Evolutionary conservation across 2,113 vertebrate genomes (phyloP).

Genomic region (Paedocypris sp.): DNA sequence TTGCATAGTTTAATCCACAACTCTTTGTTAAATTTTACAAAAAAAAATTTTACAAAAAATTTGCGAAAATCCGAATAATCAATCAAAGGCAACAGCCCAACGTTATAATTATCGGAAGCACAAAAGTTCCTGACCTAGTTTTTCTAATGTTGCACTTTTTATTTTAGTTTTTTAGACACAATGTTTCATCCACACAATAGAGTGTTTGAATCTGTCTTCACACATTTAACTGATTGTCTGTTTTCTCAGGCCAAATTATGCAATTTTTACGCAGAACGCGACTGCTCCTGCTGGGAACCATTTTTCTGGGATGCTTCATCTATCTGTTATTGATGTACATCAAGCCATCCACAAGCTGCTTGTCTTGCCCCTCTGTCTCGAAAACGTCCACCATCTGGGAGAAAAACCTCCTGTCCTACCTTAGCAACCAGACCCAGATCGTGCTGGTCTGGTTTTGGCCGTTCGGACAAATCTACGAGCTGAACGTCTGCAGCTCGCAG

Average conservation of each 20-base stretch:
- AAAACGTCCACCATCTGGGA: slow-evolving; percentile 77
- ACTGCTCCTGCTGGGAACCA: slow-evolving; percentile 79
- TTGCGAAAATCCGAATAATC: too few relatives aligned
- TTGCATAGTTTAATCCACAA: too few relatives aligned
- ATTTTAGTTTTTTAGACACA: too few relatives aligned
- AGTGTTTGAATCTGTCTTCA: neutral
- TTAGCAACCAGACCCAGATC: slow-evolving; percentile 75
- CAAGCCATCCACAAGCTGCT: slow-evolving; percentile 87
- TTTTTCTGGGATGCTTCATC: slow-evolving; percentile 87
- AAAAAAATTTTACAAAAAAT: too few relatives aligned
- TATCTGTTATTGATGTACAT: slow-evolving; percentile 89
- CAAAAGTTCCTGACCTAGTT: too few relatives aligned
- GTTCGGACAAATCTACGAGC: slow-evolving; percentile 65
- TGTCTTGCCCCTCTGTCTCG: slow-evolving; percentile 80
- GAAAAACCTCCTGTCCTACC: slow-evolving; percentile 79
- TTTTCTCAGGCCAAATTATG: slow-evolving; percentile 79
- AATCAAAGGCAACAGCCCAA: too few relatives aligned
- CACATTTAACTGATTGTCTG: neutral
- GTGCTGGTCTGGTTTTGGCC: slow-evolving; percentile 76
- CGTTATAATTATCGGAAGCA: too few relatives aligned
- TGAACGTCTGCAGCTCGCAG: slow-evolving; percentile 61
- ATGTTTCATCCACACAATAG: too few relatives aligned
- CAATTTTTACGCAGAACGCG: slow-evolving; percentile 88
- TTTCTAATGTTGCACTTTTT: too few relatives aligned
- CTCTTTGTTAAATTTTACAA: too few relatives aligned